Percentiles rank a stretch among this genome's conserved stretches.
These are phyloP conservation scores for Patagioenas fasciata DNA, from an alignment of 2,113 vertebrate genomes.

Conservation along the genomic window DNA sequence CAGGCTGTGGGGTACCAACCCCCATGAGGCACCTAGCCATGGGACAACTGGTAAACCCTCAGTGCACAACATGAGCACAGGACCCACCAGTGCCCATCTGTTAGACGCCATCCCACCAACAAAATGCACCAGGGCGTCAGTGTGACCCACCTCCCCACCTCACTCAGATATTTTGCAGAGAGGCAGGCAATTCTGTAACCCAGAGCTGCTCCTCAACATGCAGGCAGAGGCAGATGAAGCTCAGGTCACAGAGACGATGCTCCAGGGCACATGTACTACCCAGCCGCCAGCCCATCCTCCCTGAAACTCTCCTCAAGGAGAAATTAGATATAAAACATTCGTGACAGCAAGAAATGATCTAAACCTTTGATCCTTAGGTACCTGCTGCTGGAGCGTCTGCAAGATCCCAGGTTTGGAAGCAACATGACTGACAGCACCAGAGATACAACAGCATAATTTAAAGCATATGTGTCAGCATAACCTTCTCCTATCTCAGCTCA, in stretches of 20 bases:
- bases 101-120: background rate
- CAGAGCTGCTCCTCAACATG: background rate
- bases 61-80: background rate
- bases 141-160: background rate
- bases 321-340: conserved; percentile 33
- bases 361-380: conserved; percentile 56
- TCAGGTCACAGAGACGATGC: background rate
- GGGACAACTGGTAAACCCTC: background rate
- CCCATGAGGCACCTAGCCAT: too few species aligned
- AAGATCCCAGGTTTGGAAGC: background rate
- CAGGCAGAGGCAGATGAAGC: background rate
- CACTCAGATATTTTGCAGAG: background rate
- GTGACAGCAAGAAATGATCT: conserved; percentile 47
- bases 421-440: background rate
- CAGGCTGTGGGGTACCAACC: background rate
- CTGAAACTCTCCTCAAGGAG: background rate
- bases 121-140: background rate
- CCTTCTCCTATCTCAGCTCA: background rate
- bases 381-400: background rate
- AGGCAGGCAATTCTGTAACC: background rate
- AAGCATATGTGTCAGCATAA: background rate
- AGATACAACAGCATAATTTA: conserved; percentile 47
- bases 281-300: background rate
- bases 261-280: background rate
- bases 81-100: accelerated